Base-by-base conservation (phyloP, 2,797 vertebrate genomes). In the Malacoctenus gilli region DNA sequence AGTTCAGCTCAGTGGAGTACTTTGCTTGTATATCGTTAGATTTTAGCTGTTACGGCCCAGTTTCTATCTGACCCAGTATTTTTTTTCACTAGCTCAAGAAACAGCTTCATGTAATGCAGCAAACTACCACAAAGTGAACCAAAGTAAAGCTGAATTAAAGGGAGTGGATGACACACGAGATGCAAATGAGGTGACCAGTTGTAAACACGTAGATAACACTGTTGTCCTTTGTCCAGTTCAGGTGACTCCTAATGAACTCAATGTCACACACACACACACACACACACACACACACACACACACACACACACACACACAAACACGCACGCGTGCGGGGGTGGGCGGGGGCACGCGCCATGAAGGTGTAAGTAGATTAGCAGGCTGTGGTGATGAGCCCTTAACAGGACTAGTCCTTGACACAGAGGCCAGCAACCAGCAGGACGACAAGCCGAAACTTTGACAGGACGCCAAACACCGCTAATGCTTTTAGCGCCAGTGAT, bases 281-380 rank as follows among this genome's bases (percentile, higher is more conserved):
- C 18, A 37, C 15, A 49, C 28, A 37, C 25, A 28, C 25, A 28
- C 25, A 28, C 25, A 28, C 25, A 28, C 25, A 28, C 25, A 28
- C 25, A 28, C 25, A 28, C 25, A 28, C 25, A 28, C 25, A 28
- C 25, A 28, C 25, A 28, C 25, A 28, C 25, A 28, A 5, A 28
- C 25, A 28, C 25, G 9, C n/a, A n/a, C n/a, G n/a, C n/a, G n/a
- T n/a, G n/a, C n/a, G n/a, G n/a, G n/a, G n/a, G n/a, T 9, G 9
- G 5, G 9, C 7, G 13, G 5, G 28, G 11, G 35, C 13, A 21
- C 34, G 43, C 59, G 53, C 38, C 28, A 48, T 51, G 8, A 30
- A 59, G 15, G 23, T 73, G 47, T 75, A 74, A 87, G 69, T 71
- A 74, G 84, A 89, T 89, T 82, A 84, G 51, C 21, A 35, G 38